phyloP scores from a whole-genome alignment of 2,113 vertebrate species.

The Cinclus cinclus region DNA sequence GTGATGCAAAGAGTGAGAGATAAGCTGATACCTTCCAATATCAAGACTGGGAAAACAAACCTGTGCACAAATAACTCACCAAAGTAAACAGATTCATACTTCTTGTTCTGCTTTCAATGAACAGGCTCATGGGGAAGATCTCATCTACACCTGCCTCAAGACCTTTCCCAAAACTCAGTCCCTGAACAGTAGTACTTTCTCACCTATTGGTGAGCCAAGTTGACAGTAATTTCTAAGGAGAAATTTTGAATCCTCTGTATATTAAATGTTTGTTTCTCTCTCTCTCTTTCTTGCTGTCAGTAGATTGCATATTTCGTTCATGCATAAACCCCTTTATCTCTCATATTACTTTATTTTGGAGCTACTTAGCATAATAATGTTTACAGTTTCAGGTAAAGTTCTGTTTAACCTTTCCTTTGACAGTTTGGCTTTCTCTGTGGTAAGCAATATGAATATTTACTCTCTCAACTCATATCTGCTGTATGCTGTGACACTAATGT shows the following conservation, averaged over 20 bases:
- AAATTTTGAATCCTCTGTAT: background rate
- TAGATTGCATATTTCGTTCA: background rate
- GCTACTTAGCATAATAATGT: background rate
- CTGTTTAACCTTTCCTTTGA: background rate
- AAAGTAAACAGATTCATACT: background rate
- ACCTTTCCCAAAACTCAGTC: background rate
- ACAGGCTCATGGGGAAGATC: accelerated
- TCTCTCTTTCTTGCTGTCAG: background rate
- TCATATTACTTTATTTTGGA: background rate
- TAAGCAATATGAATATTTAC: background rate
- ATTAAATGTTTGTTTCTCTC: background rate
- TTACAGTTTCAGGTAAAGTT: background rate
- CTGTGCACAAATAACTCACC: background rate
- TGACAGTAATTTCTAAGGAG: background rate
- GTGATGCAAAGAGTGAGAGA: background rate
- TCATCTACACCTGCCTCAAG: background rate
- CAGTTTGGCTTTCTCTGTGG: background rate
- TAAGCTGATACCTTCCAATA: background rate
- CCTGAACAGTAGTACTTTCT: background rate
- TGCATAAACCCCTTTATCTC: background rate
- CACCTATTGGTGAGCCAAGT: background rate
- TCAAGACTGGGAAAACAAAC: background rate
- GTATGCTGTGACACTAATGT: background rate
- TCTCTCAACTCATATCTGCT: background rate
- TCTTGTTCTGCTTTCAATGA: background rate